A percentile compares a stretch with the other conserved stretches of the same genome.
Evolutionary conservation across 2,888 invertebrate species (phyloP).

Genomic region (Drosophila engyochracea): DNA sequence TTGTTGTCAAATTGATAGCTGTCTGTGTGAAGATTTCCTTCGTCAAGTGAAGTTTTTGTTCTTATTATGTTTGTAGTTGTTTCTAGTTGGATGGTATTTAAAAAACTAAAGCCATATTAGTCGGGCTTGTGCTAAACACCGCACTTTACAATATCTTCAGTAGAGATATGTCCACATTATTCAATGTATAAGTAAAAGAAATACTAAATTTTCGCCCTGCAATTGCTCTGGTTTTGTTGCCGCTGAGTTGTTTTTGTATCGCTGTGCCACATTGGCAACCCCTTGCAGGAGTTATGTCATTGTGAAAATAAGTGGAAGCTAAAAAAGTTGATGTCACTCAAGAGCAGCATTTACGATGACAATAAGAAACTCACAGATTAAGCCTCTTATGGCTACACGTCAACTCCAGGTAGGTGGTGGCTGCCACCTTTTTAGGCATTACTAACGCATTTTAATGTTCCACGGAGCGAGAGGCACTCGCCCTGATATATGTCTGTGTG

Average conservation of each 20-base stretch:
- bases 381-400: slow-evolving; percentile 3
- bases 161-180: neutral
- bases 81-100: slow-evolving; percentile 46
- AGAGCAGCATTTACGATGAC: slow-evolving; percentile 5
- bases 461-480: neutral
- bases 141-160: neutral
- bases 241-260: neutral
- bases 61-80: slow-evolving; percentile 10
- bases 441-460: slow-evolving; percentile 1
- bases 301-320: neutral
- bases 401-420: neutral
- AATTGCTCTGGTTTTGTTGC: neutral
- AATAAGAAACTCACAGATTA: slow-evolving; percentile 1
- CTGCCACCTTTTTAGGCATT: neutral
- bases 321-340: slow-evolving; percentile 6
- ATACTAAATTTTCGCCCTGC: neutral
- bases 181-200: neutral
- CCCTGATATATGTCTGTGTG: slow-evolving; percentile 3
- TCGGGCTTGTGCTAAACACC: neutral
- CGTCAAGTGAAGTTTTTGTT: slow-evolving; percentile 10
- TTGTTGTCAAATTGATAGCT: slow-evolving; percentile 6
- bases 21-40: slow-evolving; percentile 20
- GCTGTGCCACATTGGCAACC: neutral
- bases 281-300: slow-evolving; percentile 1
- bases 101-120: slow-evolving; percentile 21